Percentiles rank a stretch among this genome's conserved stretches.
phyloP scores from a whole-genome alignment of 2,113 vertebrate genomes.

The Myodes glareolus region DNA sequence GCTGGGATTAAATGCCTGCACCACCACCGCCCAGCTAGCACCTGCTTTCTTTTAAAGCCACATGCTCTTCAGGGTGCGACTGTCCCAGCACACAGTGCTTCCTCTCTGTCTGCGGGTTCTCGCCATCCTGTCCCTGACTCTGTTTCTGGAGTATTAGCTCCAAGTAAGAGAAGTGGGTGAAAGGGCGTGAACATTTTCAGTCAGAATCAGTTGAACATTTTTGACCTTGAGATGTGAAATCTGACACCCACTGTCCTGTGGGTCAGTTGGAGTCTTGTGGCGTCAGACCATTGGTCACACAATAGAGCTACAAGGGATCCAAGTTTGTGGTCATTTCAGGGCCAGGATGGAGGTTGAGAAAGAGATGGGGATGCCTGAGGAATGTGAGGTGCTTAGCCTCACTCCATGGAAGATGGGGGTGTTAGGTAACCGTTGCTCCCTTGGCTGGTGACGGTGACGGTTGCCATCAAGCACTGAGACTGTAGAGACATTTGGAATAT shows the following conservation, averaged over 20 bases:
- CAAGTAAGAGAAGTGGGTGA: constrained; percentile 11
- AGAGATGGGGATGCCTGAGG: neutral
- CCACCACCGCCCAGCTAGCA: too few species aligned
- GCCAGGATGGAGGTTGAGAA: neutral
- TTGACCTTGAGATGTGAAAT: constrained; percentile 31
- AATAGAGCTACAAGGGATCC: neutral
- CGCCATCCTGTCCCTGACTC: neutral
- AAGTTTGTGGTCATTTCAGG: neutral
- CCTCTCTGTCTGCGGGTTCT: neutral
- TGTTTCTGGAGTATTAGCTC: constrained; percentile 1
- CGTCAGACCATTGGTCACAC: neutral
- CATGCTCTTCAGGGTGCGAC: neutral
- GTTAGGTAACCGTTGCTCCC: neutral
- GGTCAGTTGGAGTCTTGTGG: neutral
- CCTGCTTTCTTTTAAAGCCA: neutral
- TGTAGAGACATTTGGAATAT: neutral
- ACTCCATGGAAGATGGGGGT: neutral
- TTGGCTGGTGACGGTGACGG: neutral
- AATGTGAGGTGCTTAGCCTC: neutral
- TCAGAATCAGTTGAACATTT: neutral
- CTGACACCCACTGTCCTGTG: neutral
- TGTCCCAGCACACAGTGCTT: neutral
- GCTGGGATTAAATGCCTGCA: rapidly evolving
- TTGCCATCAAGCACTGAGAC: neutral
- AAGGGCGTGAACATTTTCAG: neutral